phyloP scores from a whole-genome alignment of 2,888 invertebrate genomes.

The Lobophora halterata region DNA sequence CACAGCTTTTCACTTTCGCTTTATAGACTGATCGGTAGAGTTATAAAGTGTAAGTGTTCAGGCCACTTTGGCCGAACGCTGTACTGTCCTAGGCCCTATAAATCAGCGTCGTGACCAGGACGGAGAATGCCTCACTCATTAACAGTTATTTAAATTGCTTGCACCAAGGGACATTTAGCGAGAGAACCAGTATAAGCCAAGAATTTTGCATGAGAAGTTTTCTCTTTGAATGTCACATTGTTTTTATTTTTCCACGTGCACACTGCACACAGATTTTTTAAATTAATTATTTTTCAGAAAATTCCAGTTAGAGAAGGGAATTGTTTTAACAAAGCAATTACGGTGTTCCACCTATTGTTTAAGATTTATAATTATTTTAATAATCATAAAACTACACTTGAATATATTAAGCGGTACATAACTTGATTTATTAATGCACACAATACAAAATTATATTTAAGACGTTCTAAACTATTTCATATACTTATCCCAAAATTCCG shows the following conservation, averaged over 20 bases:
- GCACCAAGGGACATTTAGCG: slow-evolving; percentile 35
- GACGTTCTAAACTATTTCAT: no score
- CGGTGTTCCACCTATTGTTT: no score
- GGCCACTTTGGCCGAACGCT: no score
- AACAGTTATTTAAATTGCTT: slow-evolving; percentile 67
- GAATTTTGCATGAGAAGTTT: slow-evolving; percentile 32
- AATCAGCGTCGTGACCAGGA: slow-evolving; percentile 49
- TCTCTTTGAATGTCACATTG: slow-evolving; percentile 28
- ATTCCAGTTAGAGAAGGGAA: slow-evolving; percentile 4
- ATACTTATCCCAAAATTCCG: no score
- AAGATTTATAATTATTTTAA: no score
- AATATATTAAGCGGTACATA: no score
- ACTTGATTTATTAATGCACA: no score
- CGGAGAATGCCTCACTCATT: slow-evolving; percentile 58
- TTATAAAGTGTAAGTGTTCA: no score
- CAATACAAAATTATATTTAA: no score
- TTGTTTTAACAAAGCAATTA: no score
- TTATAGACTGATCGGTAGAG: no score
- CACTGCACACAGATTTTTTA: neutral
- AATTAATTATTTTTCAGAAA: neutral
- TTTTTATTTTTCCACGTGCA: slow-evolving; percentile 10
- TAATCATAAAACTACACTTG: no score
- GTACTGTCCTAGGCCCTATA: slow-evolving; percentile 23
- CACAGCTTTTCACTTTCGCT: neutral
- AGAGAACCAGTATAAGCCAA: slow-evolving; percentile 33